A percentile compares a stretch with the other conserved stretches of the same genome.
phyloP scores from a whole-genome alignment of 2,888 invertebrate species.

The Orchesellides sinensis region DNA sequence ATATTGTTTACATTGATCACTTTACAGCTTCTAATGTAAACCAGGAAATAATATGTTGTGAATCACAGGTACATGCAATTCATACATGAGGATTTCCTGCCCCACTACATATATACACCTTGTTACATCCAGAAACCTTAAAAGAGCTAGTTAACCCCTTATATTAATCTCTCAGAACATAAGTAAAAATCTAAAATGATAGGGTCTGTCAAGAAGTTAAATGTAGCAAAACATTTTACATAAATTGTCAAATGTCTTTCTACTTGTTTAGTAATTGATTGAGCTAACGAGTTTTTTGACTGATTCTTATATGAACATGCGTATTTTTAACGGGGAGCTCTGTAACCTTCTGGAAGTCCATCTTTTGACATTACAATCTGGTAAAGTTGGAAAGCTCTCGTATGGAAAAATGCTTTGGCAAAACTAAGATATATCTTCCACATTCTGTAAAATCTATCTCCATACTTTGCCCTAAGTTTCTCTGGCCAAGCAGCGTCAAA shows the following conservation, averaged over 20 bases:
- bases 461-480: constrained; percentile 57
- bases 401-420: constrained; percentile 54
- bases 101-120: not conserved
- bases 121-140: not conserved
- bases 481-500: constrained; percentile 70
- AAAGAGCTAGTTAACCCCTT: not conserved
- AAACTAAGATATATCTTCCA: constrained; percentile 67
- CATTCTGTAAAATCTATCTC: constrained; percentile 69
- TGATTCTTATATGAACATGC: too few species aligned
- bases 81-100: not conserved
- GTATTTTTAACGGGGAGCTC: constrained; percentile 56
- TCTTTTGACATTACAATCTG: constrained; percentile 66
- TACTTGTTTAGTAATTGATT: too few species aligned
- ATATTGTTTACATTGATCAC: not conserved
- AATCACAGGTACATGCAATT: not conserved
- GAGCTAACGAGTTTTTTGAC: too few species aligned
- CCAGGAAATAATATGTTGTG: constrained; percentile 15
- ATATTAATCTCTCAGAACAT: too few species aligned
- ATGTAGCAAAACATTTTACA: not conserved
- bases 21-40: too few species aligned
- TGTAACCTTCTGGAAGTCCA: constrained; percentile 66
- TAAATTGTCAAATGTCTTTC: too few species aligned
- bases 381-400: constrained; percentile 61
- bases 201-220: constrained; percentile 18
- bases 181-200: constrained; percentile 5